phyloP scores from a whole-genome alignment of 2,113 vertebrate species.

The Microcebus murinus region DNA sequence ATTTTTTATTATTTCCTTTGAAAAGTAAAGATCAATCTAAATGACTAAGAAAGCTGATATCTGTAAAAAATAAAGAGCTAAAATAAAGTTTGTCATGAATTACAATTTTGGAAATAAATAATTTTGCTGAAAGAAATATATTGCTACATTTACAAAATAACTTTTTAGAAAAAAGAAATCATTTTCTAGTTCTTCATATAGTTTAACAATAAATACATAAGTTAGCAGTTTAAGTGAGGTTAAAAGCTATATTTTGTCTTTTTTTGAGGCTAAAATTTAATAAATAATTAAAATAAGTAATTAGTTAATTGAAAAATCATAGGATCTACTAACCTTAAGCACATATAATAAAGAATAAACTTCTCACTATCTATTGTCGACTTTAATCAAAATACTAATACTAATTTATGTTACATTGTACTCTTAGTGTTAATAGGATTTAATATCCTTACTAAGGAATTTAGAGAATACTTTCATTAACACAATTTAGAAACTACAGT shows the following conservation, averaged over 20 bases:
- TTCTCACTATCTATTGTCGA: constrained; percentile 40
- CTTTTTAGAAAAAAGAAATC: background rate
- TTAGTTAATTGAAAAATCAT: constrained; percentile 52
- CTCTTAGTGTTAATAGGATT: background rate
- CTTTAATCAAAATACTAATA: constrained; percentile 55
- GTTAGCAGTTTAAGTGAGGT: background rate
- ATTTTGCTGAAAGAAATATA: background rate
- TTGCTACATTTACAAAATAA: background rate
- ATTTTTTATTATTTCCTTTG: background rate
- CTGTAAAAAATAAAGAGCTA: background rate
- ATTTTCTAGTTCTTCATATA: background rate
- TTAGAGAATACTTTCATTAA: constrained; percentile 48
- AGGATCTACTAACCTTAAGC: background rate
- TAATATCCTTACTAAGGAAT: constrained; percentile 28
- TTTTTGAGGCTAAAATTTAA: constrained; percentile 61
- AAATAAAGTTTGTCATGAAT: background rate
- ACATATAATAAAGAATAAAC: constrained; percentile 60
- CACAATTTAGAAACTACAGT: constrained; percentile 46
- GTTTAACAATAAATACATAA: background rate
- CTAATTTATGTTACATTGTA: constrained; percentile 43
- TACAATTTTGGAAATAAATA: background rate
- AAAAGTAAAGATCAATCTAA: background rate
- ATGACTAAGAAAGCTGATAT: background rate
- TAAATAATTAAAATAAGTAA: constrained; percentile 62
- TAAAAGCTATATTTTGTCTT: background rate